These are phyloP conservation scores for Alca torda DNA, from an alignment of 2,797 vertebrate genomes.

Conservation along the genomic window DNA sequence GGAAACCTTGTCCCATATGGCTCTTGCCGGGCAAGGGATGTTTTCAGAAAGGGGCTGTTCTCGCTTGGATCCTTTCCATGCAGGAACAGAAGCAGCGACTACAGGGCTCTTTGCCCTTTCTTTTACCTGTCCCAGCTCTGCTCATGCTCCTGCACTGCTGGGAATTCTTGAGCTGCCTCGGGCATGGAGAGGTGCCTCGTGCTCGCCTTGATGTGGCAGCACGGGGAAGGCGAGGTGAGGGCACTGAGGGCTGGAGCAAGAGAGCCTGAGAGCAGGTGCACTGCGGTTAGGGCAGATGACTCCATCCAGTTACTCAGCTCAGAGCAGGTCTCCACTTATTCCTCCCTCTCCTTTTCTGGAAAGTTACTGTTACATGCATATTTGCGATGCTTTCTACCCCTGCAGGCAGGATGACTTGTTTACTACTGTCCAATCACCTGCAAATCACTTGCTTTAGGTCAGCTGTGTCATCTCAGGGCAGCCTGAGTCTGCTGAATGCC, in stretches of 20 bases:
- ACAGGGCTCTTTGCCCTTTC: neutral
- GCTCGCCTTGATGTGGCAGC: conserved; percentile 28
- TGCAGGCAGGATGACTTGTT: conserved; percentile 22
- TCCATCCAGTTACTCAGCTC: conserved; percentile 23
- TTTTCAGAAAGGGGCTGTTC: neutral
- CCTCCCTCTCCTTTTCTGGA: conserved; percentile 19
- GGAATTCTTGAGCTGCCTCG: neutral
- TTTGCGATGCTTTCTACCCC: conserved; percentile 19
- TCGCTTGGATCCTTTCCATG: neutral
- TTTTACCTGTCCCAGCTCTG: neutral
- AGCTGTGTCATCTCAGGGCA: neutral
- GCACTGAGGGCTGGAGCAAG: neutral
- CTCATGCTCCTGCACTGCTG: neutral
- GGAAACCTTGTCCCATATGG: neutral
- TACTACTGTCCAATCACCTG: neutral
- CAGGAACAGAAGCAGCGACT: neutral
- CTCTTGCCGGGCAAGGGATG: neutral
- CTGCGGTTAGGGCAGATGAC: conserved; percentile 13
- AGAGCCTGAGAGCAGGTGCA: conserved; percentile 46
- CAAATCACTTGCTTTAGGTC: conserved; percentile 9
- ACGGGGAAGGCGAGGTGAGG: neutral
- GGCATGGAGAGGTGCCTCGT: neutral
- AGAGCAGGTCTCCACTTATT: conserved; percentile 44
- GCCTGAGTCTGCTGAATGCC: neutral
- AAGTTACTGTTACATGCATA: conserved; percentile 31